These are phyloP conservation scores for Iphiclides podalirius DNA, from an alignment of 2,888 invertebrate genomes.

Conservation along the genomic window DNA sequence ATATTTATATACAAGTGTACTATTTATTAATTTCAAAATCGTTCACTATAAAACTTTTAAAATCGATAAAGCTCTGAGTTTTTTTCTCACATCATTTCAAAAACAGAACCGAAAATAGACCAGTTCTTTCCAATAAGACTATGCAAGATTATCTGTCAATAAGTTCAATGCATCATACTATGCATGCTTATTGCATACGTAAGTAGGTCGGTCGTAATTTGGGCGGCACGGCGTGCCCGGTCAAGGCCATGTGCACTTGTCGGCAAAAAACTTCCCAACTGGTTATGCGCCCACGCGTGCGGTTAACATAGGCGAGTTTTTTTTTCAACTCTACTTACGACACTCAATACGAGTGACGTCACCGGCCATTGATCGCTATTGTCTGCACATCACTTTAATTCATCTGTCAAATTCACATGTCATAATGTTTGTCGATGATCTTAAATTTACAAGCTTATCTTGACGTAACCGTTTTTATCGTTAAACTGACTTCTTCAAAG, in stretches of 20 bases:
- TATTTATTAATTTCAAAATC: too few relatives aligned
- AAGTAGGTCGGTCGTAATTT: slow-evolving; percentile 45
- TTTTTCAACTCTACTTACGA: slow-evolving; percentile 32
- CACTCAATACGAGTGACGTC: slow-evolving; percentile 34
- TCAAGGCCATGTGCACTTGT: slow-evolving; percentile 73
- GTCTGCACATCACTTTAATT: slow-evolving; percentile 17
- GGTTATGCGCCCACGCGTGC: slow-evolving; percentile 61
- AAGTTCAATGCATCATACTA: too few relatives aligned
- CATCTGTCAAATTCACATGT: slow-evolving; percentile 12
- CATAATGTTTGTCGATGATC: not conserved
- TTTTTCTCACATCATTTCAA: too few relatives aligned
- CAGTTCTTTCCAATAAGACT: too few relatives aligned
- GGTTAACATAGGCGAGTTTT: slow-evolving; percentile 50
- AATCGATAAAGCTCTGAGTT: too few relatives aligned
- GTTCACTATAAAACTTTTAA: too few relatives aligned
- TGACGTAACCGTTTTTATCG: not conserved
- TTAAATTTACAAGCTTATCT: not conserved
- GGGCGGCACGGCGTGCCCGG: slow-evolving; percentile 51
- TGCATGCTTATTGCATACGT: slow-evolving; percentile 16
- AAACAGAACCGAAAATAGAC: too few relatives aligned
- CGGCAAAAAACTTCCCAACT: slow-evolving; percentile 63
- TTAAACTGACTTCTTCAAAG: too few relatives aligned
- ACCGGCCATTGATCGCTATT: slow-evolving; percentile 41
- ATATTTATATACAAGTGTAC: too few relatives aligned
- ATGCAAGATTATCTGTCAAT: too few relatives aligned